Evolutionary conservation across 2,888 invertebrate genomes (phyloP).

Genomic region (Agriopis leucophaearia): DNA sequence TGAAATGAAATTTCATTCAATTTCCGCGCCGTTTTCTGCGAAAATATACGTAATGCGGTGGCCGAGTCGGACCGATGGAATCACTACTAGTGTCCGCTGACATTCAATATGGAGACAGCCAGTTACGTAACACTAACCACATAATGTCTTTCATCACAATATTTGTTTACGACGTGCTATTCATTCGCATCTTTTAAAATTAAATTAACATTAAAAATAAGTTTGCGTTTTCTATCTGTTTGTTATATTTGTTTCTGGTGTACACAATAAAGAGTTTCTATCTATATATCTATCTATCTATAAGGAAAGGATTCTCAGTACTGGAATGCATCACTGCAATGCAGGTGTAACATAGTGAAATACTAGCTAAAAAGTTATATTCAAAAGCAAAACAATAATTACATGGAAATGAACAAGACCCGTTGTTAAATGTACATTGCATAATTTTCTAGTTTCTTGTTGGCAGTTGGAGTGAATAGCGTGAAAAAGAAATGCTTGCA

Average conservation of each 20-base stretch:
- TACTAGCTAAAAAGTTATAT: no score
- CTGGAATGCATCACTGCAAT: no score
- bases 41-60: conserved; percentile 34
- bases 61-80: conserved; percentile 7
- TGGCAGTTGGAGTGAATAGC: conserved; percentile 11
- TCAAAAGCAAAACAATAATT: no score
- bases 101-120: background rate
- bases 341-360: no score
- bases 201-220: no score
- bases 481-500: background rate
- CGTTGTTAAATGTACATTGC: background rate
- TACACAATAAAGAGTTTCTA: no score
- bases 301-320: no score
- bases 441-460: background rate
- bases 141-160: background rate
- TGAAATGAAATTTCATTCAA: conserved; percentile 67
- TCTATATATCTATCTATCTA: no score
- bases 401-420: background rate
- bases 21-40: conserved; percentile 66
- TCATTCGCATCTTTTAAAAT: no score
- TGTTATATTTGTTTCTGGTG: no score
- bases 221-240: no score
- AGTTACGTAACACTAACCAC: no score
- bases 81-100: conserved; percentile 41
- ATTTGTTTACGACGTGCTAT: background rate